Evolutionary conservation across 2,888 invertebrate species (phyloP).

Genomic region (Hypolimnas misippus): DNA sequence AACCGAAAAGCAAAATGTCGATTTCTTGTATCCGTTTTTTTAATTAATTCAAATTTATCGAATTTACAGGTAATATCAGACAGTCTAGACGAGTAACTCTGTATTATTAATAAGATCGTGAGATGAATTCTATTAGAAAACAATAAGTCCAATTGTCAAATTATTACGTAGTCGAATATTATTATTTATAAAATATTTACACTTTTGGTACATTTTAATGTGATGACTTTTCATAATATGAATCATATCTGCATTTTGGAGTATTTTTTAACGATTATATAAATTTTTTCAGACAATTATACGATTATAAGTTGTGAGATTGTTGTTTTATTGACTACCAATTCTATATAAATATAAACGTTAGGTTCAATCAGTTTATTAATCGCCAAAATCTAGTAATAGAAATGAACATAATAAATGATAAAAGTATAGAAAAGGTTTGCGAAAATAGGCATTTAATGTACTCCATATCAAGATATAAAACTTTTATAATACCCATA

Average conservation of each 20-base stretch:
- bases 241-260: conserved; percentile 76
- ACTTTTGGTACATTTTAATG: conserved; percentile 78
- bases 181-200: conserved; percentile 77
- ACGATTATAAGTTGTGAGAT: conserved; percentile 61
- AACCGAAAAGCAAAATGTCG: no score
- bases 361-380: background rate
- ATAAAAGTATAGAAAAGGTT: background rate
- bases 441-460: background rate
- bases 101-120: conserved; percentile 19
- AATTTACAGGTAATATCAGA: conserved; percentile 49
- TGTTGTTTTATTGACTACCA: conserved; percentile 48
- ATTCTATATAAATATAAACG: conserved; percentile 6
- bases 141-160: conserved; percentile 69
- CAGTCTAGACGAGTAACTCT: conserved; percentile 12
- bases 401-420: background rate
- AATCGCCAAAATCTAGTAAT: background rate
- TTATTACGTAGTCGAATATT: conserved; percentile 67
- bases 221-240: conserved; percentile 79
- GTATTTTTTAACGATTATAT: conserved; percentile 73
- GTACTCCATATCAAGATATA: background rate
- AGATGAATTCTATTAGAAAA: conserved; percentile 51
- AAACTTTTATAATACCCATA: background rate
- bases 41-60: no score
- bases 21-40: no score
- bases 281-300: conserved; percentile 78